Percentiles rank a stretch among this genome's conserved stretches.
These are phyloP conservation scores for Pheosia tremula DNA, from an alignment of 2,888 invertebrate genomes.

Conservation along the genomic window DNA sequence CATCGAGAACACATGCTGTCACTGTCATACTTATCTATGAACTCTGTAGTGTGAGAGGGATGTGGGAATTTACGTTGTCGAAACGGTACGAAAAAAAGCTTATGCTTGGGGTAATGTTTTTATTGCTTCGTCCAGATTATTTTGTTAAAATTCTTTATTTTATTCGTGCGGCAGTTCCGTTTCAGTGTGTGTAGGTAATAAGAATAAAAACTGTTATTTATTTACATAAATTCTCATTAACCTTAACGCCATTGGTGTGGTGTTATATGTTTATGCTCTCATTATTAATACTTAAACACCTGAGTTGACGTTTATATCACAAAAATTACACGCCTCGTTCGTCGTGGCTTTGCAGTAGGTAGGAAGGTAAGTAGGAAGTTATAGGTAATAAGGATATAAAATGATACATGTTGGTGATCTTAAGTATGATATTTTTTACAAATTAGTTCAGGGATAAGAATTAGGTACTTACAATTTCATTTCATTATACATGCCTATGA, in stretches of 20 bases:
- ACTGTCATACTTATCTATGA: too few species aligned
- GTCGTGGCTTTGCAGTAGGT: not conserved
- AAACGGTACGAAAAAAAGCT: too few species aligned
- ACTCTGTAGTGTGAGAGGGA: too few species aligned
- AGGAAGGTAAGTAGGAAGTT: not conserved
- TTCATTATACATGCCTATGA: too few species aligned
- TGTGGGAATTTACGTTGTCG: too few species aligned
- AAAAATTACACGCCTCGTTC: conserved; percentile 4
- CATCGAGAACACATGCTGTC: too few species aligned
- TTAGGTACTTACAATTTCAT: not conserved
- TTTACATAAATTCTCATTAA: conserved; percentile 19
- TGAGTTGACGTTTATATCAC: conserved; percentile 9
- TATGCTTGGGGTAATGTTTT: conserved; percentile 6
- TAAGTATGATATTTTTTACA: not conserved
- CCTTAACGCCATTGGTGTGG: conserved; percentile 9
- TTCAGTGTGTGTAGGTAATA: conserved; percentile 9
- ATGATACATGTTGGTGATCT: not conserved
- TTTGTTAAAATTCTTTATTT: conserved; percentile 16
- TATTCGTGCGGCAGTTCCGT: conserved; percentile 6
- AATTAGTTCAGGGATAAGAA: not conserved
- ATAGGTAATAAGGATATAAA: not conserved
- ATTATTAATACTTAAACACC: conserved; percentile 9
- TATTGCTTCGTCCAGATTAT: conserved; percentile 19
- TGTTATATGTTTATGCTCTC: conserved; percentile 12
- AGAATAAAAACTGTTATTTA: conserved; percentile 20